Evolutionary conservation across 2,797 vertebrate species (phyloP), one percentile per base, ranked within the genome.

Genomic region (Strix occidentalis): DNA sequence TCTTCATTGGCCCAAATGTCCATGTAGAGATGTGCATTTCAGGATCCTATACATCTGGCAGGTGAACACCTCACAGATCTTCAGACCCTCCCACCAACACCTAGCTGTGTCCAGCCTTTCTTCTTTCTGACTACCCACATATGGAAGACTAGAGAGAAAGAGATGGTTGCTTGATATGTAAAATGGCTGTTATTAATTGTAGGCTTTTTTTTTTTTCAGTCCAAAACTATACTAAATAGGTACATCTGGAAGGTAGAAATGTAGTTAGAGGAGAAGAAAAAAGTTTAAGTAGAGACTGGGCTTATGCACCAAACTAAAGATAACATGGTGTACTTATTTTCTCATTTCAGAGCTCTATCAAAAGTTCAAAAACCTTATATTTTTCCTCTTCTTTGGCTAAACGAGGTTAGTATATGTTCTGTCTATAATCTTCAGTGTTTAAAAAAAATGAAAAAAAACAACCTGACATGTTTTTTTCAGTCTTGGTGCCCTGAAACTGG

Each of bases 361-460:
- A 97, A 98, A 57, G 92, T 99, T 54, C 97, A 98, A 87, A 58
- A 89, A 2, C 53, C 97, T 41, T 99, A 98, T 23, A 1, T 99
- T 68, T 98, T 99, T 79, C 99, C 99, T 81, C 0, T 99, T 76
- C 90, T 98, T 93, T 99, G 99, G 99, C 96, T 99, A 86, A 99
- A 99, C 92, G 99, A 99, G 99, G 99, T 99, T 89, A 98, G 98
- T 97, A 87, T 91, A 23, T 79, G 87, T 93, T 92, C 53, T 78
- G 8, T 56, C 35, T 84, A 29, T 76, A 91, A 74, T 63, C 26
- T 51, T 91, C 24, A 64, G 11, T 84, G 15, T 54, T 90, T 37
- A 35, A 53, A 83, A 91, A 56, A 16, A 60, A 41, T 23, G 8
- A 10, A 17, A 14, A 2, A 48, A 43, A 35, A 1, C 13, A 25